Evolutionary conservation across 2,888 invertebrate genomes (phyloP), one percentile per base, ranked within the genome.

Genomic region (Meteorus colon): DNA sequence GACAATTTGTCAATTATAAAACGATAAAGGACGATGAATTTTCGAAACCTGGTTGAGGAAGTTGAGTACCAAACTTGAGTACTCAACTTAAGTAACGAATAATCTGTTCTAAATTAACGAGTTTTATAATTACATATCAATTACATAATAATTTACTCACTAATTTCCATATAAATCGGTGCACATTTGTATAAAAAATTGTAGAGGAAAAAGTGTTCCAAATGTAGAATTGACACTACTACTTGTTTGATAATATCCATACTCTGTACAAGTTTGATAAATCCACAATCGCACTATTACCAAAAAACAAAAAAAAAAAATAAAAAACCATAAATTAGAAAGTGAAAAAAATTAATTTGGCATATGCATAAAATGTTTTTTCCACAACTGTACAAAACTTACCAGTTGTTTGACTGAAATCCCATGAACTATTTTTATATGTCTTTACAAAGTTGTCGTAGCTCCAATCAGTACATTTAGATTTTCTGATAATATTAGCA

Each of bases 191-290:
- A 89, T 87, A 80, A 90, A 92, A 85, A 90, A 92, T 65, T 90
- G 89, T 19, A 92, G 72, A 0, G 92, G 91, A 14, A 92, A 88
- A 0, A 89, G 85, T 66, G 86, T 89, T 16, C 93, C 92, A 90
- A 95, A 95, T 0, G 94, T 94, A 78, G 94, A 93, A 0, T 90
- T 85, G 0, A 82, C 68, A 14, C 93, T 92, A 77, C 90, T 92
- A 0, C 96, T 94, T 2, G 94, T 93, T 90, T 96, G 96, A 89
- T 93, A 96, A 91, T 94, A 96, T 73, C 96, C 97, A 88, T 93
- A 96, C 90, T 97, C 96, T 70, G 94, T 94, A 88, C 97, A 97
- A 0, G 95, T 96, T 90, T 97, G 96, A 88, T 95, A 96, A 1
- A 91, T 92, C 96, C 96, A 96, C 65, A 94, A 92, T 0, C 95